Evolutionary conservation across 2,113 vertebrate species (phyloP), one percentile per base, ranked within the genome.

Genomic region (Apaloderma vittatum): DNA sequence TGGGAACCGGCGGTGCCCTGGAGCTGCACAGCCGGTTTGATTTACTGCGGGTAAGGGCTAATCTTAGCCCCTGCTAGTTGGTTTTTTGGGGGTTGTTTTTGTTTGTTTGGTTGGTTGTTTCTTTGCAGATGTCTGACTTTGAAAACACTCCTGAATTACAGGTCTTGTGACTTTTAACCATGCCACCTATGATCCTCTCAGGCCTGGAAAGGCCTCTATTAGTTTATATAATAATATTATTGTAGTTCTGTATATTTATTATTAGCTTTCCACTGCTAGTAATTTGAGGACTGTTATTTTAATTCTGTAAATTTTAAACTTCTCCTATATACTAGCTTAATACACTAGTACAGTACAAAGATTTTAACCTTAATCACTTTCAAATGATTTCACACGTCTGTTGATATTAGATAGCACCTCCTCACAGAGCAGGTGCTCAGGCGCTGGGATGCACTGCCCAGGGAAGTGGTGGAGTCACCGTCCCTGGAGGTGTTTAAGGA

Each of bases 1-100:
- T 11, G 3, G n/a, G 3, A 8, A 4, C 15, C 7, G 54, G 1
- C 40, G 3, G 67, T 0, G 15, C n/a, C 45, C 45, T 40, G 40
- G 22, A 6, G 29, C 74, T 20, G 1, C 5, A 3, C 70, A 17
- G 55, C 65, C 17, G 1, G 7, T 12, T 57, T 22, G 6, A 12
- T 40, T 43, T 21, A 2, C n/a, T 19, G 1, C 2, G 21, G n/a
- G 30, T 17, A 2, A 48, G 40, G 54, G 63, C 36, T 32, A 0
- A 15, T 5, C 34, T 30, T 13, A 8, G 36, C 7, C 67, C 21
- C 4, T 49, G 45, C 7, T 21, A 8, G 22, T 11, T 26, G 1
- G 8, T 40, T 40, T 40, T 40, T 40, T 8, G 40, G 40, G 40
- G 40, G 40, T 40, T 40, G 40, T 40, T 40, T 40, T 40, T 40